Conservation (phyloP, 1,140 invertebrate genomes). For the Anastatus disparis region DNA sequence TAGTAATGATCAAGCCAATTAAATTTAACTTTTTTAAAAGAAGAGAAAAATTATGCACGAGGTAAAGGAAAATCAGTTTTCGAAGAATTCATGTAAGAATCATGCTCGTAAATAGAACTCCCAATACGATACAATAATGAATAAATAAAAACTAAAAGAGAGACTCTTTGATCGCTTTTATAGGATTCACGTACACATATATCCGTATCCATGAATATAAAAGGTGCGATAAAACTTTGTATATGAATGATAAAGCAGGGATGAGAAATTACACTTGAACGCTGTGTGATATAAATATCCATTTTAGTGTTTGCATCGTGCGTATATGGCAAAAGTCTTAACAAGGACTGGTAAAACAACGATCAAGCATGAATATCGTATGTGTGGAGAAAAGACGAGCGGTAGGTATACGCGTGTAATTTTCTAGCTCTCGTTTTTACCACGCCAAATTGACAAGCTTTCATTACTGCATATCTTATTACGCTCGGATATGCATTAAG, state of each 20-base stretch:
- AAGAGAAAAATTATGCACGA: no score
- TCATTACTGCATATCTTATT: slow-evolving; percentile 32
- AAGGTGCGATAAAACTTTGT: no score
- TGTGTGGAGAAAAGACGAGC: no score
- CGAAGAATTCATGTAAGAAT: not conserved
- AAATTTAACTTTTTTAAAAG: no score
- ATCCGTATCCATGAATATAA: not conserved
- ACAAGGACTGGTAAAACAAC: no score
- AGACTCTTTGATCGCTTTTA: no score
- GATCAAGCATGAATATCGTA: no score
- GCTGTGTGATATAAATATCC: slow-evolving; percentile 24
- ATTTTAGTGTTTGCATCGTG: no score
- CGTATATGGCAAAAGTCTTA: slow-evolving; percentile 13
- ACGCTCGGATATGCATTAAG: slow-evolving; percentile 16
- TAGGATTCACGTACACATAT: not conserved
- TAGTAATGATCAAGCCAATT: no score
- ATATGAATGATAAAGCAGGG: no score
- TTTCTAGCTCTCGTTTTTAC: slow-evolving; percentile 28
- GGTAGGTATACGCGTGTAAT: not conserved
- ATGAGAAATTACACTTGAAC: slow-evolving; percentile 15
- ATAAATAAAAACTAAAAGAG: no score
- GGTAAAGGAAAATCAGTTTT: no score
- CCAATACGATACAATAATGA: not conserved
- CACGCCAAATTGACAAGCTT: slow-evolving; percentile 18
- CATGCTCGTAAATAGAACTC: not conserved